Base-by-base conservation (phyloP, 2,888 invertebrate genomes). In the Drosophila planitibia region DNA sequence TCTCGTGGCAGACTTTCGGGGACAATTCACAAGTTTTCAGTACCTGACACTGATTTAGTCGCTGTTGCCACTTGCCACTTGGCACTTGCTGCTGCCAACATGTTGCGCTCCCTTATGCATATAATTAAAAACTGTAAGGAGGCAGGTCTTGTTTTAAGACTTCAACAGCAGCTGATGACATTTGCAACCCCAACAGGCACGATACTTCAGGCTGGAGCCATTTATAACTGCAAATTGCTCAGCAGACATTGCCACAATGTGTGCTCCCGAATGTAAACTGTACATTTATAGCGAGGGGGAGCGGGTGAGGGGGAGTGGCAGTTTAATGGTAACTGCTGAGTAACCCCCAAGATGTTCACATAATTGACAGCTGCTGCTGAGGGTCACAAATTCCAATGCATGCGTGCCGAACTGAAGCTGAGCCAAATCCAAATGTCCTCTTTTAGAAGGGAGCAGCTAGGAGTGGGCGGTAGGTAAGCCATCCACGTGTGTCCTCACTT, bases 161-260 rank as follows among this genome's bases (percentile, higher is more conserved):
- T 70, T 61, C 64, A 37, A 61, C 39, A 81, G 74, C 89, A 90
- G 87, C 91, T 91, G 89, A 87, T 85, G 83, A 71, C 85, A 74
- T 68, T 82, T 55, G 57, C 71, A 62, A 73, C 59, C 70, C n/a
- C 28, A 44, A 54, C 41, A 25, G 25, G 22, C 39, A 19, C 1
- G 14, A 28, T 6, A 39, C 28, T 30, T 55, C 39, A 25, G 30
- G 25, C 49, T 47, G 63, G 39, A 57, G 53, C 70, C 79, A 83
- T 83, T 83, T 83, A 83, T 77, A 75, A 79, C 81, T 71, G 75
- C 62, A 81, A 81, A 72, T 68, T 71, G 61, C 67, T 58, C 60
- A 3, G 30, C 77, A 91, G 89, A 88, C 81, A 81, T 87, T 70
- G 77, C 81, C 82, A 77, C 89, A 89, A 91, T 83, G 86, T 91